Base-by-base conservation (phyloP, 2,888 invertebrate genomes). In the Bursaphelenchus okinawaensis region DNA sequence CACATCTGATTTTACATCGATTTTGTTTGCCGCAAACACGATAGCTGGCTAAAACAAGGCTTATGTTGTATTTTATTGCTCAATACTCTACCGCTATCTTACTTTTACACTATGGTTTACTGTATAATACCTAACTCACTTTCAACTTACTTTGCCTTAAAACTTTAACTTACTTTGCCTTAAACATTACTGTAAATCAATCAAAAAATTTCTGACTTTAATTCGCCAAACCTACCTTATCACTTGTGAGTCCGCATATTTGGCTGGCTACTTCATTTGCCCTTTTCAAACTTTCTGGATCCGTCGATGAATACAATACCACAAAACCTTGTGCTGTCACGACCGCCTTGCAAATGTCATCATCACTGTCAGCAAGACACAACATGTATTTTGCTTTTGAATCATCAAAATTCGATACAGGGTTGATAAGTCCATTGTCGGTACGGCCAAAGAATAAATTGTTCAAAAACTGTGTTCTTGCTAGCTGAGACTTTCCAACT, bases 401-500 rank as follows among this genome's bases (percentile, higher is more conserved):
- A 26, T 62, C 56, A 31, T 55, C 28, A 62, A 29, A 29, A 19
- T 62, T 56, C 40, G 23, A 16, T 23, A 51, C 28, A 8, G 16
- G 19, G n/a, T 62, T 57, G 28, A 26, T 62, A 23, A 26, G 22
- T 6, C 29, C 22, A 1, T 60, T 56, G 7, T 57, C 28, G 31
- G 56, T 26, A 22, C 59, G 55, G 23, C 62, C 62, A 59, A 62
- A 62, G 60, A 62, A 62, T 22, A 62, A 56, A 19, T 62, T 62
- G 23, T 62, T 62, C 4, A 62, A 40, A 55, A 57, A 57, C 28
- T 62, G 62, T 1, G 62, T 31, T 20, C 62, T 22, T 22, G 59
- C 67, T 27, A 75, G 65, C 51, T 70, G 69, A 7, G 73, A 71
- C 31, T 74, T 75, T 20, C 75, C 75, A 20, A 75, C 75, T 55